These are phyloP conservation scores for Eleginops maclovinus DNA, from an alignment of 2,113 vertebrate species.

Conservation along the genomic window DNA sequence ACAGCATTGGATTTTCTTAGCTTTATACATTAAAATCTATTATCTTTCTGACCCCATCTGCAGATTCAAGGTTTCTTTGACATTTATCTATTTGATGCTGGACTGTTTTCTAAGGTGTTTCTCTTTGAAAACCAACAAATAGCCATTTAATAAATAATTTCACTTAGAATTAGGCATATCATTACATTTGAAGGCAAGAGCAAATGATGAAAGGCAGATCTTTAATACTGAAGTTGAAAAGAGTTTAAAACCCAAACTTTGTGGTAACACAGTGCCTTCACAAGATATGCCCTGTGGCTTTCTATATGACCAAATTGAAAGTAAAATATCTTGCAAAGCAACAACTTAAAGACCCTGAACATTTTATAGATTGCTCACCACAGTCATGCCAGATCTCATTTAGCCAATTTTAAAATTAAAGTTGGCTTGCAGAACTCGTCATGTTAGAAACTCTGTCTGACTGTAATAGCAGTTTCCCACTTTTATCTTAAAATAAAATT, in stretches of 20 bases:
- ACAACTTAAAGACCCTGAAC: not conserved
- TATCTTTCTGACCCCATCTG: no score
- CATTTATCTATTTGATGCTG: no score
- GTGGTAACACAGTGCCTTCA: no score
- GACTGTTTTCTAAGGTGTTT: not conserved
- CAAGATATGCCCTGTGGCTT: not conserved
- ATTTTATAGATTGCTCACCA: not conserved
- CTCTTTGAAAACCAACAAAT: not conserved
- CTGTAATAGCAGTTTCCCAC: no score
- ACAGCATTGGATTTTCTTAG: not conserved
- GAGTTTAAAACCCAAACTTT: not conserved
- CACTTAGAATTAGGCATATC: not conserved
- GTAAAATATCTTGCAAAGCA: not conserved
- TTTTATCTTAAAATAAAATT: no score
- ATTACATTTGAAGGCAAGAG: not conserved
- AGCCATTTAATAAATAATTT: no score
- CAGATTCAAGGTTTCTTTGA: no score
- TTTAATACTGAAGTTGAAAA: not conserved
- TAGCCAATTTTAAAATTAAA: no score
- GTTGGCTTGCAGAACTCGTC: not conserved
- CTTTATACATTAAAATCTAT: no score
- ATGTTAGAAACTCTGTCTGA: not conserved
- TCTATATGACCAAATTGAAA: not conserved
- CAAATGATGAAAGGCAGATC: not conserved
- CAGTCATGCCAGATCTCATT: not conserved